These are phyloP conservation scores for Synergus umbraculus DNA, from an alignment of 2,888 invertebrate species.

Conservation along the genomic window DNA sequence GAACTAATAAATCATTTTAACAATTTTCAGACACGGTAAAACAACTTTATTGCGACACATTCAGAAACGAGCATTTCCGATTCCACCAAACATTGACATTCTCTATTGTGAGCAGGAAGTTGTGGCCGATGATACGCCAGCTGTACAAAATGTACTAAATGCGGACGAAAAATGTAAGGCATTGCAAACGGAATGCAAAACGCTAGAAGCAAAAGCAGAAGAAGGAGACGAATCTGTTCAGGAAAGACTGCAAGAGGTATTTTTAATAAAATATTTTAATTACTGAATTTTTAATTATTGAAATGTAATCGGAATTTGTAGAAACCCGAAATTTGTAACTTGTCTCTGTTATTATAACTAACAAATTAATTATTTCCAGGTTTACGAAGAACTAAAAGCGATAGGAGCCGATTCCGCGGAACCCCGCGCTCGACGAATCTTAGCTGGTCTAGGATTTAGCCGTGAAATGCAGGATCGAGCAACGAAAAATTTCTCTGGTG, in stretches of 20 bases:
- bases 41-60: conserved; percentile 97
- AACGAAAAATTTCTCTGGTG: conserved; percentile 93
- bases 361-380: background rate
- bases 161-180: conserved; percentile 94
- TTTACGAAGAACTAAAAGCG: conserved; percentile 90
- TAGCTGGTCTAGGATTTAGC: conserved; percentile 98
- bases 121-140: conserved; percentile 94
- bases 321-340: background rate
- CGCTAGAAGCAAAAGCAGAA: conserved; percentile 87
- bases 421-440: conserved; percentile 94
- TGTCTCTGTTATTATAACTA: background rate
- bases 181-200: conserved; percentile 89
- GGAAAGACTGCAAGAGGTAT: conserved; percentile 88
- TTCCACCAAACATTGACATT: conserved; percentile 97
- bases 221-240: conserved; percentile 87
- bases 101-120: conserved; percentile 99
- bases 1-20: background rate
- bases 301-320: conserved; percentile 19
- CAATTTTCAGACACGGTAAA: conserved; percentile 90
- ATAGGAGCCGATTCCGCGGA: conserved; percentile 99
- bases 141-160: conserved; percentile 94
- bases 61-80: conserved; percentile 91
- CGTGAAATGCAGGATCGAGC: conserved; percentile 93
- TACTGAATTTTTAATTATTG: conserved; percentile 22
- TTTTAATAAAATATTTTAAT: too few relatives aligned